These are phyloP conservation scores for Myripristis murdjan DNA, from an alignment of 2,797 vertebrate species.

Conservation along the genomic window DNA sequence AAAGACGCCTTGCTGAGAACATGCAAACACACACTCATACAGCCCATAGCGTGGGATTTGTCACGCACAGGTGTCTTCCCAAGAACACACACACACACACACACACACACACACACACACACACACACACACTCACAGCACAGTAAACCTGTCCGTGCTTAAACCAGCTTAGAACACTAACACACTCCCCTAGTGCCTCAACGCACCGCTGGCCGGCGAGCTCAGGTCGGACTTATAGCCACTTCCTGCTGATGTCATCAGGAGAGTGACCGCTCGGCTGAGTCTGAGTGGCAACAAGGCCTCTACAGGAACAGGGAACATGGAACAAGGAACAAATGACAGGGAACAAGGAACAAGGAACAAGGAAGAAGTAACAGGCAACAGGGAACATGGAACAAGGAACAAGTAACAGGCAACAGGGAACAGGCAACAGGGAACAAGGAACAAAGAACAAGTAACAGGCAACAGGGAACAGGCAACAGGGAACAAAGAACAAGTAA, in stretches of 20 bases:
- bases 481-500: too few species aligned
- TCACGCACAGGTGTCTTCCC: neutral
- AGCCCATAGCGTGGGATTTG: too few species aligned
- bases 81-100: neutral
- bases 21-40: too few species aligned
- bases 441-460: too few species aligned
- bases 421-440: too few species aligned
- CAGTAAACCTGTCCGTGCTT: neutral
- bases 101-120: constrained; percentile 3
- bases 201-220: neutral
- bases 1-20: too few species aligned
- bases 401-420: too few species aligned
- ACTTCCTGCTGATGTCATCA: neutral
- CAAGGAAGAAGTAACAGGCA: too few species aligned
- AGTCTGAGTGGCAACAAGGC: neutral
- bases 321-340: too few species aligned
- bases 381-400: too few species aligned
- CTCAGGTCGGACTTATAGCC: neutral
- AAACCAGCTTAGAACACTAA: neutral
- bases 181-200: neutral
- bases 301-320: neutral
- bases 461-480: too few species aligned
- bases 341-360: too few species aligned
- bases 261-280: neutral
- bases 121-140: neutral